Evolutionary conservation across 2,888 invertebrate genomes (phyloP).

Genomic region (Chironomus tentans): DNA sequence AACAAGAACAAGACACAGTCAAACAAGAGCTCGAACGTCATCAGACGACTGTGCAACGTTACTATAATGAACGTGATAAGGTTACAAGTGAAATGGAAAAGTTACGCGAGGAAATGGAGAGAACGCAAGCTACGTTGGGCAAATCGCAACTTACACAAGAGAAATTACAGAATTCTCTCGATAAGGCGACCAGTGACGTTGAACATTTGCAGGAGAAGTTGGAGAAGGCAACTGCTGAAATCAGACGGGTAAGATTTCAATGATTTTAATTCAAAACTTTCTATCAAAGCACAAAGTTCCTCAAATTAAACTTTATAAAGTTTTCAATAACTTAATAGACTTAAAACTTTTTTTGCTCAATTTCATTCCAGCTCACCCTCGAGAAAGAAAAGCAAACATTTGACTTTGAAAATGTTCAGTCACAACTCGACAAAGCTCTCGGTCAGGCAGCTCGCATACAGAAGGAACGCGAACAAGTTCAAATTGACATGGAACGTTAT

Average conservation of each 20-base stretch:
- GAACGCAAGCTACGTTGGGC: constrained; percentile 79
- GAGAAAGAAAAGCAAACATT: constrained; percentile 86
- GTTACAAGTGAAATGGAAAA: constrained; percentile 78
- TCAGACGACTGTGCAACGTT: constrained; percentile 70
- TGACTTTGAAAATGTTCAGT: constrained; percentile 83
- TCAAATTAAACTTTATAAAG: neutral
- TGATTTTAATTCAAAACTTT: too few relatives aligned
- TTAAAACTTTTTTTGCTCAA: neutral
- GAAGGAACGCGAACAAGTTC: constrained; percentile 80
- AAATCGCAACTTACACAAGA: constrained; percentile 88
- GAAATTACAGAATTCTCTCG: constrained; percentile 78
- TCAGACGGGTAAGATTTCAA: constrained; percentile 58
- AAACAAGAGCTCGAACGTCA: constrained; percentile 85
- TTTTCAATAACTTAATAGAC: neutral
- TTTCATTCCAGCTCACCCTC: constrained; percentile 57
- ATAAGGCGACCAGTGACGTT: constrained; percentile 82
- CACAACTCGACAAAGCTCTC: constrained; percentile 82
- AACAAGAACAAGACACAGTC: constrained; percentile 86
- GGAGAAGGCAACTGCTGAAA: constrained; percentile 73
- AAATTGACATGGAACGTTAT: constrained; percentile 74
- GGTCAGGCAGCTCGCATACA: constrained; percentile 79
- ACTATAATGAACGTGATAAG: constrained; percentile 82
- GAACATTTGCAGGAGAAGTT: constrained; percentile 82
- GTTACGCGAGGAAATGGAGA: constrained; percentile 76
- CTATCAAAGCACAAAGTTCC: too few relatives aligned